phyloP scores from a whole-genome alignment of 1,140 invertebrate species.

The Hydropsyche tenuis region DNA sequence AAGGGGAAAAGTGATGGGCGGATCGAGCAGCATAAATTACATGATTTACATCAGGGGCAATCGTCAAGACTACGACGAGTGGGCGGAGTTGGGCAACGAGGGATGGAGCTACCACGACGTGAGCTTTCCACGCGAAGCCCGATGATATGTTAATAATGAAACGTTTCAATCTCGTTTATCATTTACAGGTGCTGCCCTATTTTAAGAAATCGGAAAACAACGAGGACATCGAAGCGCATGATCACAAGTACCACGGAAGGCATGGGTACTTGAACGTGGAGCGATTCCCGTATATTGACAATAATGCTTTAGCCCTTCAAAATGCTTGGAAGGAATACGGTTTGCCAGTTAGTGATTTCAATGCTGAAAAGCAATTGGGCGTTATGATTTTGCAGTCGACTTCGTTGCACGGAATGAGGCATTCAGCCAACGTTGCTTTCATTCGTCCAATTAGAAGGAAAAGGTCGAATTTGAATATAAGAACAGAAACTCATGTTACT shows the following conservation, averaged over 20 bases:
- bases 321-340: constrained; percentile 68
- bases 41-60: constrained; percentile 84
- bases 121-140: constrained; percentile 52
- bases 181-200: constrained; percentile 72
- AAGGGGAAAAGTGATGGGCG: constrained; percentile 71
- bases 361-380: constrained; percentile 64
- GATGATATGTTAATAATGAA: constrained; percentile 9
- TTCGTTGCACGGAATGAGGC: constrained; percentile 66
- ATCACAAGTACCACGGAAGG: constrained; percentile 64
- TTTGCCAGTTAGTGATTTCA: constrained; percentile 63
- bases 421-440: constrained; percentile 76
- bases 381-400: constrained; percentile 68
- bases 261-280: constrained; percentile 69
- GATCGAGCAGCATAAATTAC: constrained; percentile 78
- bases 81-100: constrained; percentile 68
- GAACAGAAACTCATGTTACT: constrained; percentile 73
- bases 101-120: constrained; percentile 85
- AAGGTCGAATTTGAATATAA: constrained; percentile 74
- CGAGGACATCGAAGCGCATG: constrained; percentile 59
- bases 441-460: constrained; percentile 72
- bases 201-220: constrained; percentile 82
- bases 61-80: constrained; percentile 75
- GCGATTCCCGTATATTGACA: constrained; percentile 67
- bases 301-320: constrained; percentile 63
- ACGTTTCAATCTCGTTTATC: constrained; percentile 20